phyloP scores from a whole-genome alignment of 1,140 invertebrate genomes.

The Pogonus chalceus region DNA sequence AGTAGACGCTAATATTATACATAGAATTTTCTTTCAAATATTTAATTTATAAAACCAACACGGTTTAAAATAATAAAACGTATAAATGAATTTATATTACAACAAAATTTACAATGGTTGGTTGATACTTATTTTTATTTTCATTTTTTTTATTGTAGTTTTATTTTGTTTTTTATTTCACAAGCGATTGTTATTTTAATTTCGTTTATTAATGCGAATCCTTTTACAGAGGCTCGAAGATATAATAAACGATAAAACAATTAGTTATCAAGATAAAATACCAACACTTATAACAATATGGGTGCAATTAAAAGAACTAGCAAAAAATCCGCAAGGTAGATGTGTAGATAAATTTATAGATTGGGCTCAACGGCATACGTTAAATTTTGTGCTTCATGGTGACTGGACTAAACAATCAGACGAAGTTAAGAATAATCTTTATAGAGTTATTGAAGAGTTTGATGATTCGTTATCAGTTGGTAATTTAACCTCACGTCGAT shows the following conservation, averaged over 20 bases:
- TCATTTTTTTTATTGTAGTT: background rate
- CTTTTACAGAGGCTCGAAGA: conserved; percentile 30
- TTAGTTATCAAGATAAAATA: conserved; percentile 27
- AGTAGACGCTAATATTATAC: background rate
- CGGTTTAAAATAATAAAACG: too few relatives aligned
- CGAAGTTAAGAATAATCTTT: conserved; percentile 6
- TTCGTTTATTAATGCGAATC: conserved; percentile 10
- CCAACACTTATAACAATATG: conserved; percentile 30
- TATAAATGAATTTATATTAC: background rate
- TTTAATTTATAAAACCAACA: too few relatives aligned
- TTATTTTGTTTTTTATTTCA: background rate
- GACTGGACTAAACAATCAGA: conserved; percentile 22
- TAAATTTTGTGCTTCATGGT: conserved; percentile 31
- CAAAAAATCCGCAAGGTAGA: conserved; percentile 20
- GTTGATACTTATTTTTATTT: background rate
- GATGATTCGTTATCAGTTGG: conserved; percentile 23
- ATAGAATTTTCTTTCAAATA: background rate
- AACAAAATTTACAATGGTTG: background rate
- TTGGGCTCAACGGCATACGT: conserved; percentile 31
- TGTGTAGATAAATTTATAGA: conserved; percentile 29
- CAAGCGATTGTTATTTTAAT: background rate
- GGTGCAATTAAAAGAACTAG: conserved; percentile 23
- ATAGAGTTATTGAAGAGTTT: conserved; percentile 15
- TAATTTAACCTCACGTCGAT: conserved; percentile 8
- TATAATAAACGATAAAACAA: conserved; percentile 27